Base-by-base conservation (phyloP, 2,888 invertebrate genomes). In the Catocala sponsa region DNA sequence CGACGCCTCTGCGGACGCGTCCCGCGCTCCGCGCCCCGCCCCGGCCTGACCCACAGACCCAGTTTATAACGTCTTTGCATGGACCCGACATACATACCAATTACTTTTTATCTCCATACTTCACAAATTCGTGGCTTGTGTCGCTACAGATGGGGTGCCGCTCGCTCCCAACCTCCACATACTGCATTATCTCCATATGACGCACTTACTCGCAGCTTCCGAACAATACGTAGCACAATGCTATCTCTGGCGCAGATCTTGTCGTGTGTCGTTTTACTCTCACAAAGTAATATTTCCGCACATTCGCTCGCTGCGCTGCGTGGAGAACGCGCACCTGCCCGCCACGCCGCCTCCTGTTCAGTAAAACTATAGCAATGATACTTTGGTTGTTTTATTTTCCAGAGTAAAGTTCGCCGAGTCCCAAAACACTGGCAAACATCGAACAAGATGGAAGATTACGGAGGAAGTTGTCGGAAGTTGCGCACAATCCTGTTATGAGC, bases 21-120 rank as follows among this genome's bases (percentile, higher is more conserved):
- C 11, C 32, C 41, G n/a, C 38, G 38, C 13, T 38, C 6, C 50
- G 6, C 12, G 25, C 32, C 46, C 41, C 38, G 6, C 60, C 54
- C 58, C 69, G 48, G 55, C 59, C 65, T 76, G 77, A 76, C 76
- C 76, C 74, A 76, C 56, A 74, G 70, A 77, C 76, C 77, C 58
- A 76, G 63, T 76, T 76, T 61, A 59, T 57, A 74, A 55, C 60
- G 59, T 70, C 65, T 76, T 76, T 63, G 72, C 70, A 58, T 59
- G 61, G 56, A 59, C 42, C 56, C 41, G 59, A 55, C 65, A 41
- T 12, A 56, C 48, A 51, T 52, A 38, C 46, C 60, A 32, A 55
- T 55, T 50, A 50, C 50, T 43, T 55, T 49, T 55, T 49, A 55
- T 54, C 50, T 44, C 13, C 59, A 11, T 35, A 12, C 13, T 25